Evolutionary conservation across 2,113 vertebrate genomes (phyloP).

Genomic region (Bos taurus): DNA sequence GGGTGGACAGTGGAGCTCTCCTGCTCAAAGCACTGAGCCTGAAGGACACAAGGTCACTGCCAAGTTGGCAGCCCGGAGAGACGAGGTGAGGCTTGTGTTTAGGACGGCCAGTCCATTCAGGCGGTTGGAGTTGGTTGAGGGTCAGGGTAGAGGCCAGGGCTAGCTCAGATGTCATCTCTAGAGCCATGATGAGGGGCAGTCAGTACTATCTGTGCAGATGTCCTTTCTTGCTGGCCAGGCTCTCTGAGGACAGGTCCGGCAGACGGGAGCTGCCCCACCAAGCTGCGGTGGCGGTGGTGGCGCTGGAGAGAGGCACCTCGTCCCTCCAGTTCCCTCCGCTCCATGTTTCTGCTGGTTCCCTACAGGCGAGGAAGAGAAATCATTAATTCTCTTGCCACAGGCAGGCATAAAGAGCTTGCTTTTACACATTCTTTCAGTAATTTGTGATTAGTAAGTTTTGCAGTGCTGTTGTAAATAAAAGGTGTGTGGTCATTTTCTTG

Average conservation of each 20-base stretch:
- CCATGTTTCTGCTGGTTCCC: accelerated
- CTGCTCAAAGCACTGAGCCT: not conserved
- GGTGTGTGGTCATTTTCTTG: constrained; percentile 55
- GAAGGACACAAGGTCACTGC: not conserved
- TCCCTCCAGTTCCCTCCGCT: accelerated
- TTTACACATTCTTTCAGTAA: too few species aligned
- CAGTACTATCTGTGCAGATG: not conserved
- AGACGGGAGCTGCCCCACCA: accelerated
- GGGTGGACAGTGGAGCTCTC: not conserved
- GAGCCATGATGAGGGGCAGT: too few species aligned
- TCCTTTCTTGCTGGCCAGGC: not conserved
- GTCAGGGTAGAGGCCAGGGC: not conserved
- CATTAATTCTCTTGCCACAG: not conserved
- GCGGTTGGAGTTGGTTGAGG: not conserved
- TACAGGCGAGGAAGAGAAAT: accelerated
- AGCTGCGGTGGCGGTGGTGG: accelerated
- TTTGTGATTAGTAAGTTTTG: too few species aligned
- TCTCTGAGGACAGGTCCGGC: not conserved
- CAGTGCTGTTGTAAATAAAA: too few species aligned
- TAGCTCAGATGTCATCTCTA: not conserved
- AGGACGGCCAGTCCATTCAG: not conserved
- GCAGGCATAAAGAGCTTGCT: not conserved
- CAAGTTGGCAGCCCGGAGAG: not conserved
- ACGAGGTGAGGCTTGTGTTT: not conserved
- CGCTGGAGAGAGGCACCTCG: accelerated